Evolutionary conservation across 2,888 invertebrate species (phyloP).

Genomic region (Oligia fasciuncula): DNA sequence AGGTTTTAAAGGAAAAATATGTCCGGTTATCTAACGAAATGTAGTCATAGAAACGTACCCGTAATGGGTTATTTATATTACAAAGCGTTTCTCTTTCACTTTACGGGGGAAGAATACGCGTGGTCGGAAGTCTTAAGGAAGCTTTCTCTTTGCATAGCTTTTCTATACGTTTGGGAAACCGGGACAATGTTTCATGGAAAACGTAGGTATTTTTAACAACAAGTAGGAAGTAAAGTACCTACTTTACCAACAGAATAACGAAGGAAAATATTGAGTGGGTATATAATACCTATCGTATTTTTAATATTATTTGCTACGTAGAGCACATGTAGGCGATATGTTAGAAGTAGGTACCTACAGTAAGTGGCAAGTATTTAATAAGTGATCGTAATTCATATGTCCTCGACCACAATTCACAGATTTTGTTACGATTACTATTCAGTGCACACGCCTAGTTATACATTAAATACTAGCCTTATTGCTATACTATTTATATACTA

Average conservation of each 20-base stretch:
- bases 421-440: slow-evolving; percentile 51
- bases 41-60: slow-evolving; percentile 44
- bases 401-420: slow-evolving; percentile 55
- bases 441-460: slow-evolving; percentile 18
- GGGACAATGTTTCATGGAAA: slow-evolving; percentile 32
- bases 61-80: slow-evolving; percentile 20
- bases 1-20: slow-evolving; percentile 28
- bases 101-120: slow-evolving; percentile 40
- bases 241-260: neutral
- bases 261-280: slow-evolving; percentile 18
- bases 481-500: neutral
- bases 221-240: slow-evolving; percentile 16
- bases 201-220: slow-evolving; percentile 25
- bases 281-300: neutral
- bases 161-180: slow-evolving; percentile 40
- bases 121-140: slow-evolving; percentile 47
- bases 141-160: slow-evolving; percentile 53
- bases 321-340: slow-evolving; percentile 14
- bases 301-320: neutral
- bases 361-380: slow-evolving; percentile 54
- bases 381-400: slow-evolving; percentile 56
- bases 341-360: slow-evolving; percentile 4
- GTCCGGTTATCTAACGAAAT: slow-evolving; percentile 24
- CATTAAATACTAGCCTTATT: neutral
- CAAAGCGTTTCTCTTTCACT: slow-evolving; percentile 50